Evolutionary conservation across 1,140 invertebrate genomes (phyloP).

Genomic region (Dryas iulia): DNA sequence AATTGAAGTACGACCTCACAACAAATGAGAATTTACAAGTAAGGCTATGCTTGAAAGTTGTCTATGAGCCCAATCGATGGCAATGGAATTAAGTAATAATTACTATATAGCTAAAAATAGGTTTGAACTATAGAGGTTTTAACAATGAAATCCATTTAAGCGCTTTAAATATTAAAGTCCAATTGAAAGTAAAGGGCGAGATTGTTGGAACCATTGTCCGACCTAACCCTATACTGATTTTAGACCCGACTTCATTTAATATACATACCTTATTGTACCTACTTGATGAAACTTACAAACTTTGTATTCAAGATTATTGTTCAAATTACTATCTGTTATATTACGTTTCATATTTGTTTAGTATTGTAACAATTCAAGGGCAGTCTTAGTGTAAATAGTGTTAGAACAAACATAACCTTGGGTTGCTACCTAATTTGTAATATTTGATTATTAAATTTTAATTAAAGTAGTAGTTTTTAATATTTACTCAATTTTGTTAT

Average conservation of each 20-base stretch:
- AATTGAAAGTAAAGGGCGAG: conserved; percentile 75
- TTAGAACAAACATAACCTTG: neutral
- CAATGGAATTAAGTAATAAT: conserved; percentile 36
- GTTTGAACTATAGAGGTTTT: conserved; percentile 45
- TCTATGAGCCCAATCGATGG: conserved; percentile 35
- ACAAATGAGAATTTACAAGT: conserved; percentile 37
- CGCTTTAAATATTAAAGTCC: conserved; percentile 77
- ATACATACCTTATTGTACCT: conserved; percentile 55
- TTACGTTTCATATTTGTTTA: neutral
- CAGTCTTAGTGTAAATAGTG: neutral
- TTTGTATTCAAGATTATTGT: conserved; percentile 4
- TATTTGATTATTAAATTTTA: neutral
- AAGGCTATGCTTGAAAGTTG: conserved; percentile 52
- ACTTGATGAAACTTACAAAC: conserved; percentile 6
- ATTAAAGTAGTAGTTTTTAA: neutral
- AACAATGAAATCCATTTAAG: conserved; percentile 78
- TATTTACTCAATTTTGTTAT: neutral
- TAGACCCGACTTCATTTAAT: conserved; percentile 72
- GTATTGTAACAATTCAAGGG: neutral
- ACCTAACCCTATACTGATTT: conserved; percentile 67
- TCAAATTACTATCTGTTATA: neutral
- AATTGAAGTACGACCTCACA: conserved; percentile 36
- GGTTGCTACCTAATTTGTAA: neutral
- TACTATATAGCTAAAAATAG: conserved; percentile 43
- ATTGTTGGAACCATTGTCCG: conserved; percentile 75